These are phyloP conservation scores for Ips nitidus DNA, from an alignment of 1,140 invertebrate species.

Conservation along the genomic window DNA sequence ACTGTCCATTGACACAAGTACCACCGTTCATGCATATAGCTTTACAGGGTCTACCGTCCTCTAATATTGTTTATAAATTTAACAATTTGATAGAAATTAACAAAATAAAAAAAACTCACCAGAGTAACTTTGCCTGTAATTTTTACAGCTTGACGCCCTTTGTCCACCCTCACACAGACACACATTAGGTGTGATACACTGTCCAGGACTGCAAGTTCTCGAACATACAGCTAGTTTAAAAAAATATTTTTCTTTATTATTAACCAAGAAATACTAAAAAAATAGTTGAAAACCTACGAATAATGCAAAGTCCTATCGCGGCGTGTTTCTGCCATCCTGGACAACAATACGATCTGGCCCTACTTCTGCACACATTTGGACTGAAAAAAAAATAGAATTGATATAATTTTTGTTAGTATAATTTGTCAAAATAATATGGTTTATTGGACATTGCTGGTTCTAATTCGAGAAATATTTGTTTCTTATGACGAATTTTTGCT, in stretches of 20 bases:
- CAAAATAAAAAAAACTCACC: background rate
- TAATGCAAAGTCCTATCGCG: constrained; percentile 71
- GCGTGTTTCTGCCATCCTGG: constrained; percentile 77
- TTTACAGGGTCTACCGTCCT: constrained; percentile 60
- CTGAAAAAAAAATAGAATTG: constrained; percentile 55
- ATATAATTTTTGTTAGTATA: too few relatives aligned
- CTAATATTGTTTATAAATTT: constrained; percentile 32
- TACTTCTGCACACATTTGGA: constrained; percentile 76
- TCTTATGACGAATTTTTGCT: too few relatives aligned
- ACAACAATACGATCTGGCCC: constrained; percentile 73
- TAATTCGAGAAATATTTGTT: too few relatives aligned
- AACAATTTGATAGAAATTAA: background rate
- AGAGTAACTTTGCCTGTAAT: constrained; percentile 28
- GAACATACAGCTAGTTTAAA: constrained; percentile 69
- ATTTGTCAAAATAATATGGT: too few relatives aligned
- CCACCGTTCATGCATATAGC: constrained; percentile 77
- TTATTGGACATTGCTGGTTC: too few relatives aligned
- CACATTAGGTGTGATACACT: constrained; percentile 80
- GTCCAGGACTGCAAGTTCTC: constrained; percentile 68
- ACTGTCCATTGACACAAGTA: constrained; percentile 70
- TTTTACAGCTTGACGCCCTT: constrained; percentile 37
- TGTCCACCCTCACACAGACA: constrained; percentile 68
- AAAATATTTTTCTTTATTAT: constrained; percentile 14
- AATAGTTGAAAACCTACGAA: constrained; percentile 67
- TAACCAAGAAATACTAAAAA: too few relatives aligned